Evolutionary conservation across 2,888 invertebrate species (phyloP), one percentile per base, ranked within the genome.

Genomic region (Saturnia japonica): DNA sequence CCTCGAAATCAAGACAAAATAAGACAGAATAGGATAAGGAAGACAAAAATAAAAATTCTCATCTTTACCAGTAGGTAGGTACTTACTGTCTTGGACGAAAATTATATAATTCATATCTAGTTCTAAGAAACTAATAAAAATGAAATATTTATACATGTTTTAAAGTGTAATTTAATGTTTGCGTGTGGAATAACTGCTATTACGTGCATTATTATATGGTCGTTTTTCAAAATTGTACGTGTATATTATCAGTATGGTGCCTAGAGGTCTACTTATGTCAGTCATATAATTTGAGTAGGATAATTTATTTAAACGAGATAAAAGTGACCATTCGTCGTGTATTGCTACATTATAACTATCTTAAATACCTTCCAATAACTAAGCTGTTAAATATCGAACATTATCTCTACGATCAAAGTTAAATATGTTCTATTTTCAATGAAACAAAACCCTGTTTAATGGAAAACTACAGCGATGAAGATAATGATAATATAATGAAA

Each of bases 381-480:
- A 67, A 73, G 25, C 67, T 67, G 54, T 67, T 42, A 34, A 70
- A n/a, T 67, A 70, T 70, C 67, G 25, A 25, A 70, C 67, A 54
- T 70, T 70, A 70, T 70, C 67, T 40, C 25, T 9, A 19, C 42
- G 42, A 70, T 70, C 51, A 25, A 51, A 22, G 45, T 22, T 57
- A 22, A 19, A 68, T 28, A 54, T 67, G 51, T 66, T 51, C 51
- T 66, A 51, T 51, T 66, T 64, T 16, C 51, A 70, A 66, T 70
- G 25, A 34, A 70, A 67, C 25, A 42, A 34, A 47, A 47, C 47
- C 19, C 40, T 54, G 57, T 25, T 25, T 14, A 28, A 25, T 43
- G 82, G 83, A 84, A 84, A 82, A 73, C 71, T 82, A 82, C 79
- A 68, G 64, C 78, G 74, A 80, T 80, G 72, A 70, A 76, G 79